Conservation (phyloP, 2,888 invertebrate genomes). For the Proisotoma minuta region DNA sequence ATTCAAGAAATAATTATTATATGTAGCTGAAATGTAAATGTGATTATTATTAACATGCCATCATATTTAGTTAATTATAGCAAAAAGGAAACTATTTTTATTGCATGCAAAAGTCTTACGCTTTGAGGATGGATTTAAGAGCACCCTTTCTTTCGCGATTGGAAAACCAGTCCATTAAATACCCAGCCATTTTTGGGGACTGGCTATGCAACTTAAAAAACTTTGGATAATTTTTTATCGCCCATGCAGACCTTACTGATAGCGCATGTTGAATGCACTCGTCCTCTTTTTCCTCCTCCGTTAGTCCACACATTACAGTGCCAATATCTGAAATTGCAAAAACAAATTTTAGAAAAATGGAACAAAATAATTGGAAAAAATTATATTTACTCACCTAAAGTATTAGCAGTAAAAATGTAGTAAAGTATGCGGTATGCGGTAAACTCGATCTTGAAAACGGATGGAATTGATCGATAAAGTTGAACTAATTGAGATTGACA, state of each 20-base stretch:
- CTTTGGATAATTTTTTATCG: constrained; percentile 82
- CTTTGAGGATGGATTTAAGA: constrained; percentile 86
- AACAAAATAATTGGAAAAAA: not conserved
- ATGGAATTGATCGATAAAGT: constrained; percentile 67
- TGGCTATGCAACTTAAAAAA: constrained; percentile 85
- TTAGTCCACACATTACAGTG: constrained; percentile 77
- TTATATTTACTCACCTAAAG: constrained; percentile 73
- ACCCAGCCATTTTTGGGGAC: constrained; percentile 92
- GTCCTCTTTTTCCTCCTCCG: constrained; percentile 70
- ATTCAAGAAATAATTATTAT: not conserved
- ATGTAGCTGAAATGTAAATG: constrained; percentile 10
- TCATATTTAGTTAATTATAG: not conserved
- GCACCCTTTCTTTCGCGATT: constrained; percentile 89
- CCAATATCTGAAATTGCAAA: constrained; percentile 72
- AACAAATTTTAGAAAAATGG: constrained; percentile 17
- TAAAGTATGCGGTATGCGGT: constrained; percentile 93
- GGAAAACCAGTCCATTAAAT: constrained; percentile 96
- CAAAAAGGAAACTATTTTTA: not conserved
- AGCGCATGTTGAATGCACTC: constrained; percentile 80
- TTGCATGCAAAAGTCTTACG: constrained; percentile 67
- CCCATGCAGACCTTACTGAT: constrained; percentile 86
- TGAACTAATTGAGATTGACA: constrained; percentile 97
- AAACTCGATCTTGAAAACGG: constrained; percentile 78
- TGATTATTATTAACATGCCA: not conserved
- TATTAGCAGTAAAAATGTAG: constrained; percentile 96